These are phyloP conservation scores for Lemur catta DNA, from an alignment of 2,797 vertebrate genomes.

Conservation along the genomic window DNA sequence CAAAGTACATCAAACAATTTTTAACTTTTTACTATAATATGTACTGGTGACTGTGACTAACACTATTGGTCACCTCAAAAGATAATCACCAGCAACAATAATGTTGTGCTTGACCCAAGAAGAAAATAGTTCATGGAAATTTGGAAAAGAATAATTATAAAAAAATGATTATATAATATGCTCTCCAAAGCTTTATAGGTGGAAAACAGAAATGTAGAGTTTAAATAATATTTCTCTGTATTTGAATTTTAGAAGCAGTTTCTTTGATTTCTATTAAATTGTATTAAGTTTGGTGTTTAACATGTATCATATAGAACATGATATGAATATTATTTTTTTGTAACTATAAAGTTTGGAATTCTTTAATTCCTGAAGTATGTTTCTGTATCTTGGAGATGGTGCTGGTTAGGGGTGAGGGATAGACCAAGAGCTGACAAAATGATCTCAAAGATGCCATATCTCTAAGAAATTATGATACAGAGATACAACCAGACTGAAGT, in stretches of 20 bases:
- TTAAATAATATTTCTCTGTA: constrained; percentile 24
- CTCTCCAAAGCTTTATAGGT: neutral
- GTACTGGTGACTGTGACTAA: constrained; percentile 22
- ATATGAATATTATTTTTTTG: neutral
- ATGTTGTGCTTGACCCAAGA: constrained; percentile 21
- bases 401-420: neutral
- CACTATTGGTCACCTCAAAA: constrained; percentile 36
- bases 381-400: neutral
- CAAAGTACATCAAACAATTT: constrained; percentile 32
- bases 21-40: constrained; percentile 50
- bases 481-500: neutral
- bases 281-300: neutral
- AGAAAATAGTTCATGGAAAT: constrained; percentile 27
- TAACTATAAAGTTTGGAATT: neutral
- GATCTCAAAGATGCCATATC: neutral
- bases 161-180: neutral
- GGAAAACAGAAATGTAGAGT: neutral
- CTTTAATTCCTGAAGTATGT: neutral
- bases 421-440: neutral
- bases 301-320: neutral
- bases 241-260: constrained; percentile 35
- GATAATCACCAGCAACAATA: neutral
- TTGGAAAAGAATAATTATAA: constrained; percentile 14
- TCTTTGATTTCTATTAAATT: constrained; percentile 23
- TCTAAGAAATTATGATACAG: neutral